A percentile compares a stretch with the other conserved stretches of the same genome.
These are phyloP conservation scores for Glossophaga mutica DNA, from an alignment of 2,797 vertebrate genomes.

Conservation along the genomic window DNA sequence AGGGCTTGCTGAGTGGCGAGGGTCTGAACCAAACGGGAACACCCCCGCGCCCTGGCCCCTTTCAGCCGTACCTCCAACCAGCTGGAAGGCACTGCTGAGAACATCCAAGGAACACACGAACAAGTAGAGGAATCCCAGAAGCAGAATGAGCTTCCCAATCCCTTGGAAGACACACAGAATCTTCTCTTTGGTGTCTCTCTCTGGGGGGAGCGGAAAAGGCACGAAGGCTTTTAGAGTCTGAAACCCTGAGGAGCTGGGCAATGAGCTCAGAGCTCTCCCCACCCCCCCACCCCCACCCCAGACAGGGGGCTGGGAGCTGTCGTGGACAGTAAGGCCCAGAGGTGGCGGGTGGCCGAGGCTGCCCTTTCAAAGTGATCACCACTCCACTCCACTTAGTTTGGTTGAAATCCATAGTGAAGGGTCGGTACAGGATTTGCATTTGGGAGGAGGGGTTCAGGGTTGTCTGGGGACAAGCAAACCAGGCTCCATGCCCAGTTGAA, in stretches of 20 bases:
- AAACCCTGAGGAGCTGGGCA: not conserved
- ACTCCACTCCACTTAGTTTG: not conserved
- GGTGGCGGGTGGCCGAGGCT: accelerated
- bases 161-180: conserved; percentile 83
- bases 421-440: not conserved
- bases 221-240: not conserved
- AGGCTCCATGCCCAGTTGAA: not conserved
- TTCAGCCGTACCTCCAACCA: conserved; percentile 91
- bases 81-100: conserved; percentile 96
- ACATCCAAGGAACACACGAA: conserved; percentile 97
- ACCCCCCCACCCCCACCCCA: accelerated
- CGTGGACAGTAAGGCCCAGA: not conserved
- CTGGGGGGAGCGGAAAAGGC: conserved; percentile 73
- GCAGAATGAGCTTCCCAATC: conserved; percentile 82
- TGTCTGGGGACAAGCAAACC: not conserved
- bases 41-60: not conserved
- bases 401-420: not conserved
- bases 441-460: not conserved
- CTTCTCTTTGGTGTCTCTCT: conserved; percentile 89
- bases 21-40: not conserved
- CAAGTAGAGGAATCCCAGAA: conserved; percentile 93
- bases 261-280: not conserved
- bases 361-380: not conserved
- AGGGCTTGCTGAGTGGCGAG: not conserved
- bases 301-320: too few species aligned